Percentiles rank a stretch among this genome's conserved stretches.
Conservation (phyloP, 2,113 vertebrate genomes). For the Pterocles gutturalis region DNA sequence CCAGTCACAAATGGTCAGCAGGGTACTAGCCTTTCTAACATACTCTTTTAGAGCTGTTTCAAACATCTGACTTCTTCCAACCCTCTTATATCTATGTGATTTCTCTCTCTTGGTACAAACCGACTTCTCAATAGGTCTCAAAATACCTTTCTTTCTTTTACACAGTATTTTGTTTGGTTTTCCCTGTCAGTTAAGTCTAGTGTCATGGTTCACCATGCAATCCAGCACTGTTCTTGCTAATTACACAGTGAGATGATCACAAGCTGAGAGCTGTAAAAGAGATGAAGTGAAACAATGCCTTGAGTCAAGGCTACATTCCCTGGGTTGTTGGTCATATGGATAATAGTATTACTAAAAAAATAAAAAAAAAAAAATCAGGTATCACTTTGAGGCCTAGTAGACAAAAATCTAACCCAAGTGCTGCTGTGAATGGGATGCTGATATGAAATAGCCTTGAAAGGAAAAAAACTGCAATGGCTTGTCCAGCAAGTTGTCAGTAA, state of each 20-base stretch:
- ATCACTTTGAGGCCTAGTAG: not conserved
- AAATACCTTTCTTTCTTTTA: not conserved
- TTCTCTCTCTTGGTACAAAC: not conserved
- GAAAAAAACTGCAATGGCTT: not conserved
- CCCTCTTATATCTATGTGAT: not conserved
- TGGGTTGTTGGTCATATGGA: not conserved
- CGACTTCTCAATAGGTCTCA: not conserved
- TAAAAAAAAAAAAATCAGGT: not conserved
- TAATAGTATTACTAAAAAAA: not conserved
- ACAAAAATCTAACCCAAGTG: not conserved
- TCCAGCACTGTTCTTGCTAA: not conserved
- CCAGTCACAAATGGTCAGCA: constrained; percentile 35
- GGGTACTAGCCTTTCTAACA: constrained; percentile 11
- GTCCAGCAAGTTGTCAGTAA: not conserved
- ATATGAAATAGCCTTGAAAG: not conserved
- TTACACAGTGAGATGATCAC: not conserved
- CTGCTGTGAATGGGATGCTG: not conserved
- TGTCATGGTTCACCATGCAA: not conserved
- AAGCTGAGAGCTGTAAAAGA: not conserved
- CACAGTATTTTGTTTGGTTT: not conserved
- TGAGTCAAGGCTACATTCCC: not conserved
- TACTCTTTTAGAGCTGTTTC: constrained; percentile 7
- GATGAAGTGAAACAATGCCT: not conserved
- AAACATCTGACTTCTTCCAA: not conserved
- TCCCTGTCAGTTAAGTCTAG: not conserved